Evolutionary conservation across 1,140 invertebrate genomes (phyloP), one percentile per base, ranked within the genome.

Genomic region (Gonioctena quinquepunctata): DNA sequence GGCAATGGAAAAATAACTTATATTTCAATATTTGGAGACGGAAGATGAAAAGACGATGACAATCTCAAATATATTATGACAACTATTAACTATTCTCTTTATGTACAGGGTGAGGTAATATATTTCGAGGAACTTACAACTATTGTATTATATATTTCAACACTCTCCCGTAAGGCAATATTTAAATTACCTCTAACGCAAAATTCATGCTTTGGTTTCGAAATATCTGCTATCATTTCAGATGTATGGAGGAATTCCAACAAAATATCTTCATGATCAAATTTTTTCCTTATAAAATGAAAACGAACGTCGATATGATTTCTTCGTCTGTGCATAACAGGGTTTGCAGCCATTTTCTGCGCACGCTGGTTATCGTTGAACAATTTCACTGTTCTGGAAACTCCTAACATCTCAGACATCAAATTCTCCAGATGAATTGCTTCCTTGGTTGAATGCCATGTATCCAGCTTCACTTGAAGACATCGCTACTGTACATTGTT

Each of bases 391-490:
- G 18, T 4, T 49, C n/a, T 16, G n/a, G 27, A 33, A 21, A 68
- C n/a, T n/a, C 62, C 23, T 23, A 63, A 61, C 1, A 70, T 11
- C 27, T 70, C 33, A 23, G 13, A 48, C 8, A 13, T 26, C 11
- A 70, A 61, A 16, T 52, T 33, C 27, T 67, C 60, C 26, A 70
- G 26, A 26, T 59, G 67, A 13, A 67, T 13, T 23, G 28, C 21
- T 22, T 71, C 66, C 54, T 68, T 71, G n/a, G 66, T 52, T 50
- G 67, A 70, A 26, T 3, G 76, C 73, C 2, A 82, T 70, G 69
- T 77, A 81, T 69, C 83, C 81, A 23, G 81, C 76, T 70, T 84
- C 77, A 21, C 77, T 80, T 25, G 72, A 79, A 52, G 76, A 81
- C 4, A 83, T 52, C 22, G 76, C 66, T 6, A 80, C 63, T 54